These are phyloP conservation scores for Hermatobates lingyangjiaoensis DNA, from an alignment of 1,140 invertebrate species.

Conservation along the genomic window DNA sequence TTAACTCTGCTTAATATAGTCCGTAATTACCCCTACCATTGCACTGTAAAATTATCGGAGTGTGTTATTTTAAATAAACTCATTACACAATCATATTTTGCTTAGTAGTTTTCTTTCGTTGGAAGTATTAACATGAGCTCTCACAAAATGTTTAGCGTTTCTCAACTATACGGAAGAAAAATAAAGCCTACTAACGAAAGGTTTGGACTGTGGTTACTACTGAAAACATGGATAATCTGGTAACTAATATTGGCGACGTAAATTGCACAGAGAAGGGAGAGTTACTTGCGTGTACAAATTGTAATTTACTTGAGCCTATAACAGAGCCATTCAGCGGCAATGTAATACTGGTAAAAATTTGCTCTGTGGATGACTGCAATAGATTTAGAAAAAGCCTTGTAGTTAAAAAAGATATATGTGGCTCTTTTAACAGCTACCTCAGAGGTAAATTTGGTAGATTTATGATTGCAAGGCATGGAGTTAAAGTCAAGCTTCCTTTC, in stretches of 20 bases:
- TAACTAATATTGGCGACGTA: neutral
- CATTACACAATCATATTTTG: too few species aligned
- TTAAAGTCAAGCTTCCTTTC: neutral
- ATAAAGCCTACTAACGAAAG: neutral
- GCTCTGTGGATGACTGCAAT: neutral
- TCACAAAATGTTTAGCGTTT: neutral
- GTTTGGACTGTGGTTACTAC: neutral
- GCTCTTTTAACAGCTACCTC: neutral
- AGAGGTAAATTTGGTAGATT: neutral
- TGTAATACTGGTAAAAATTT: neutral
- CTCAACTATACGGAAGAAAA: neutral
- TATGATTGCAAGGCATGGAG: neutral
- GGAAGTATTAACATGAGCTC: neutral
- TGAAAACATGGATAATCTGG: neutral
- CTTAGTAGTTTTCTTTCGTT: too few species aligned
- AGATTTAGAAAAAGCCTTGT: too few species aligned
- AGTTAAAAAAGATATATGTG: neutral
- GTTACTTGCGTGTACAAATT: too few species aligned
- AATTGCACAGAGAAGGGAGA: neutral
- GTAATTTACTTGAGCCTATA: neutral
- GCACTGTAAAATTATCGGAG: too few species aligned
- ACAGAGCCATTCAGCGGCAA: neutral
- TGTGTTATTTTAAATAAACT: too few species aligned
- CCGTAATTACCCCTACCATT: too few species aligned
- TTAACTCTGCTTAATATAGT: too few species aligned